Evolutionary conservation across 2,113 vertebrate species (phyloP).

Genomic region (Cranoglanis bouderius): DNA sequence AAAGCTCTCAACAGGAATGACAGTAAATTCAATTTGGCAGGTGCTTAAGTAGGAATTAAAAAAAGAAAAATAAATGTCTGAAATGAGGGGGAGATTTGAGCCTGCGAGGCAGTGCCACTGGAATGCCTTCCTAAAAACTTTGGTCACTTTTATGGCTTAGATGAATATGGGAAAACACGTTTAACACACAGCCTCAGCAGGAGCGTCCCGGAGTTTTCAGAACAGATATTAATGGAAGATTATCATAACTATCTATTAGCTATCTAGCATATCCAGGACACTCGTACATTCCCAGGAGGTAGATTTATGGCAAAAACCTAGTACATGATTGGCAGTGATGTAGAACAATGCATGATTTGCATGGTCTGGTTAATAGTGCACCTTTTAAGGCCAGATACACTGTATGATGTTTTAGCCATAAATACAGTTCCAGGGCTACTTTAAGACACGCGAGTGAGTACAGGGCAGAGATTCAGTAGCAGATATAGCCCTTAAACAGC

Average conservation of each 20-base stretch:
- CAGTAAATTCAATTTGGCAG: conserved; percentile 79
- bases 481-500: conserved; percentile 71
- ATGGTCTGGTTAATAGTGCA: conserved; percentile 66
- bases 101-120: conserved; percentile 62
- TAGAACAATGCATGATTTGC: conserved; percentile 44
- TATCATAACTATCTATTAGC: neutral
- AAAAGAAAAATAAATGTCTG: conserved; percentile 61
- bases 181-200: conserved; percentile 20
- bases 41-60: conserved; percentile 62
- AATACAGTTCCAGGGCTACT: conserved; percentile 63
- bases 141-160: conserved; percentile 69
- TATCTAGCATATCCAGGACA: conserved; percentile 60
- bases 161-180: conserved; percentile 44
- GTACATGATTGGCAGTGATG: conserved; percentile 39
- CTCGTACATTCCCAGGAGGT: conserved; percentile 73
- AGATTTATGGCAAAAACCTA: conserved; percentile 62
- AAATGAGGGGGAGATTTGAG: conserved; percentile 68
- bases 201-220: conserved; percentile 59
- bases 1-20: conserved; percentile 77
- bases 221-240: conserved; percentile 10
- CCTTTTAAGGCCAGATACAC: conserved; percentile 72
- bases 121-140: conserved; percentile 64
- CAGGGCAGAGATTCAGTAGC: conserved; percentile 53
- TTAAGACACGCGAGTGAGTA: conserved; percentile 70
- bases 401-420: conserved; percentile 52